These are phyloP conservation scores for Takifugu ocellatus DNA, from an alignment of 2,797 vertebrate genomes.

Conservation along the genomic window DNA sequence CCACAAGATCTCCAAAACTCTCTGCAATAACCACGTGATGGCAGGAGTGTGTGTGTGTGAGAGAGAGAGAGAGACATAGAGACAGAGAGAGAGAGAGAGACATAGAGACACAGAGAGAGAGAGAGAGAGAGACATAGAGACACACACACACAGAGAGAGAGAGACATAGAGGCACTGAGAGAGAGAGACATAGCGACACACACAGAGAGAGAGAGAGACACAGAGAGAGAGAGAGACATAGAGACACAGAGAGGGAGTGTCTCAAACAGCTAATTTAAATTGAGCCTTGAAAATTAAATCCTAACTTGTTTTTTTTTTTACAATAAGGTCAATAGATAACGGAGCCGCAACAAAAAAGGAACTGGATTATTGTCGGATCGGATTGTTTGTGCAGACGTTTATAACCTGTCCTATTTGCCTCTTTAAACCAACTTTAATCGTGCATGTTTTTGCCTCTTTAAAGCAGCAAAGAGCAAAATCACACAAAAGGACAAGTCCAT, in stretches of 20 bases:
- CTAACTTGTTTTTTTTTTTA: conserved; percentile 26
- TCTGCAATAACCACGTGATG: neutral
- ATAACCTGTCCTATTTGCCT: neutral
- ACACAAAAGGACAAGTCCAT: no score
- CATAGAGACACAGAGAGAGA: no score
- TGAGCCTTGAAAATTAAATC: conserved; percentile 20
- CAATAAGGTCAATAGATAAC: conserved; percentile 24
- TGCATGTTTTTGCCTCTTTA: no score
- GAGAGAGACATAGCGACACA: conserved; percentile 12
- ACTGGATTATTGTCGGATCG: conserved; percentile 43
- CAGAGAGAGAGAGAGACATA: neutral
- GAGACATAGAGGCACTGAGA: no score
- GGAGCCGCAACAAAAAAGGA: conserved; percentile 45
- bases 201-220: conserved; percentile 19
- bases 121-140: no score
- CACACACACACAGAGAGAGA: no score
- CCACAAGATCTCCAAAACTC: conserved; percentile 13
- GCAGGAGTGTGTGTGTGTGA: neutral
- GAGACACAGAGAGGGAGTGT: conserved; percentile 29
- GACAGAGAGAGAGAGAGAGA: no score
- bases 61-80: neutral
- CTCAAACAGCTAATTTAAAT: conserved; percentile 1
- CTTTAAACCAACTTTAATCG: no score
- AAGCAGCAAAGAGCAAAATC: no score
- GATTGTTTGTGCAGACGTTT: neutral